Conservation (phyloP, 2,113 vertebrate genomes). For the Melanocharis versteri region DNA sequence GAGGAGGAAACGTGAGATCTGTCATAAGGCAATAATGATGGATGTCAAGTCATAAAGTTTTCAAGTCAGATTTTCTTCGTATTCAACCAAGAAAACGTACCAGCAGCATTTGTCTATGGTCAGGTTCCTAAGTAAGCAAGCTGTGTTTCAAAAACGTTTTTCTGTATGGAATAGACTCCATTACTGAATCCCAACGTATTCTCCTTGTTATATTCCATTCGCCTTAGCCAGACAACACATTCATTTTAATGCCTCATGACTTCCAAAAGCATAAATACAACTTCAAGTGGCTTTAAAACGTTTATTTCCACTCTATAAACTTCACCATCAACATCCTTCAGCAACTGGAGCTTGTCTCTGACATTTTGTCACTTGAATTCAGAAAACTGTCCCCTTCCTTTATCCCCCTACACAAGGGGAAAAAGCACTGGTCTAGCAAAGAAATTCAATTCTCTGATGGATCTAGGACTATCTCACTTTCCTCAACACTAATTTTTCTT, state of each 20-base stretch:
- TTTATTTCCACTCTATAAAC: background rate
- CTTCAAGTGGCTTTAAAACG: background rate
- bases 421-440: background rate
- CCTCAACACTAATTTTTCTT: background rate
- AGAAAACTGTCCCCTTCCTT: background rate
- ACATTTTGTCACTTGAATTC: background rate
- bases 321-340: background rate
- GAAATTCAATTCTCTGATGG: background rate
- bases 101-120: background rate
- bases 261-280: background rate
- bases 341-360: background rate
- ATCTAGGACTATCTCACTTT: background rate
- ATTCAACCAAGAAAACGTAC: background rate
- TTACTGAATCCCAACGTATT: accelerated
- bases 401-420: background rate
- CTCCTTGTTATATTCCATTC: background rate
- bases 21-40: background rate
- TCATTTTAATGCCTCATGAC: background rate
- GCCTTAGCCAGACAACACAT: background rate
- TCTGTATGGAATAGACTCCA: background rate
- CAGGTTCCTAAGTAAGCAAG: background rate
- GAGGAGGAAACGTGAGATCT: background rate
- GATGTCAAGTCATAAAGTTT: background rate
- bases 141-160: background rate
- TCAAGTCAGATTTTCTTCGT: background rate